phyloP scores from a whole-genome alignment of 2,113 vertebrate species.

The Rhodinocichla rosea region DNA sequence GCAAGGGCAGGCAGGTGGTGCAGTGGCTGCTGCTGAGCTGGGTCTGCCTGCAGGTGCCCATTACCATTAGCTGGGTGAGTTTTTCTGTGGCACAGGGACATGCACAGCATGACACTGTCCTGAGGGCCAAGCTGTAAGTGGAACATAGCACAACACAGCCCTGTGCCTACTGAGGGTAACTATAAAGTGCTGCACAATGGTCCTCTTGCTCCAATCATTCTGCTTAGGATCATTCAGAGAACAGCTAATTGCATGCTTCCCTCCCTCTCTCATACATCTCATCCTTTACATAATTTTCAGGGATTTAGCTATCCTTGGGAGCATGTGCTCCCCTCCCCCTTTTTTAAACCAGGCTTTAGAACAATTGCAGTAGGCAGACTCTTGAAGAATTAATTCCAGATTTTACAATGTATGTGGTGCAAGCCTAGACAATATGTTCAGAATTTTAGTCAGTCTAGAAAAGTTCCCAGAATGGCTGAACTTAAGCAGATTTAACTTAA shows the following conservation, averaged over 20 bases:
- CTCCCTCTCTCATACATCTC: neutral
- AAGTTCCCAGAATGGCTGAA: neutral
- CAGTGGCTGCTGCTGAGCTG: fast-evolving
- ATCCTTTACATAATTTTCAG: neutral
- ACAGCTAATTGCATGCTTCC: constrained; percentile 9
- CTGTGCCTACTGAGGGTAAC: neutral
- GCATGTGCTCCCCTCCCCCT: neutral
- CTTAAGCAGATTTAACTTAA: neutral
- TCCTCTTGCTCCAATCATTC: neutral
- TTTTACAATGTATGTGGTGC: neutral
- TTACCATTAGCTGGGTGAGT: neutral
- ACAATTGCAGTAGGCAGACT: neutral
- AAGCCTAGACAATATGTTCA: neutral
- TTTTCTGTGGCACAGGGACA: neutral
- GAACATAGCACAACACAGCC: fast-evolving
- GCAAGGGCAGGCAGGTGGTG: neutral
- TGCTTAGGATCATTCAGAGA: neutral
- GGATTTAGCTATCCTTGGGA: neutral
- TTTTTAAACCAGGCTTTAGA: constrained; percentile 1
- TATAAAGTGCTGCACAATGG: neutral
- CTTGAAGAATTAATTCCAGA: constrained; percentile 23
- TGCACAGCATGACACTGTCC: fast-evolving
- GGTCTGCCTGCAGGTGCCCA: fast-evolving
- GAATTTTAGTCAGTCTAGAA: neutral
- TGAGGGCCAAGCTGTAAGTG: neutral